Percentiles rank a stretch among this genome's conserved stretches.
These are phyloP conservation scores for Rhyzopertha dominica DNA, from an alignment of 1,140 invertebrate genomes.

Conservation along the genomic window DNA sequence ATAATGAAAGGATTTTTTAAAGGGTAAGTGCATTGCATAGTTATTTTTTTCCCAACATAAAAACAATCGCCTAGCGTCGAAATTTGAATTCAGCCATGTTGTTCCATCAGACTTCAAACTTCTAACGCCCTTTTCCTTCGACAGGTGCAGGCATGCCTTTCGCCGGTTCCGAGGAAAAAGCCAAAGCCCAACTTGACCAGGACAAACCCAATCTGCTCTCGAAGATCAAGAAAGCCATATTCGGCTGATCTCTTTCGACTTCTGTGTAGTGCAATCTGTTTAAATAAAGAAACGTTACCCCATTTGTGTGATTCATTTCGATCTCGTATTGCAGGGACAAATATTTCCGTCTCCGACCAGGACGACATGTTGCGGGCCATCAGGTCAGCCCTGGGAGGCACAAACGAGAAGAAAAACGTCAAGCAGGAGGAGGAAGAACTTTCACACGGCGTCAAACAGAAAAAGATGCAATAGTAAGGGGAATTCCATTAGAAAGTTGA, in stretches of 20 bases:
- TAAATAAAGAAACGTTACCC: background rate
- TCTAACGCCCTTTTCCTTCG: slow-evolving; percentile 33
- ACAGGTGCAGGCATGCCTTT: slow-evolving; percentile 40
- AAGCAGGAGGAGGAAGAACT: too few species aligned
- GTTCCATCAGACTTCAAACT: slow-evolving; percentile 15
- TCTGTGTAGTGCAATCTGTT: slow-evolving; percentile 12
- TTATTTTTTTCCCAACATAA: background rate
- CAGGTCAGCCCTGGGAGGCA: slow-evolving; percentile 53
- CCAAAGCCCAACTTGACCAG: slow-evolving; percentile 45
- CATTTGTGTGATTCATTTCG: slow-evolving; percentile 1
- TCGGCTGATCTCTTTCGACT: slow-evolving; percentile 49
- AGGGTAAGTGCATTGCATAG: background rate
- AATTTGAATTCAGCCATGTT: slow-evolving; percentile 5
- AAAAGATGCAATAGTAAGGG: too few species aligned
- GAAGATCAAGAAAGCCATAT: slow-evolving; percentile 62
- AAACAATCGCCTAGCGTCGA: background rate
- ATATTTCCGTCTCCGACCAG: slow-evolving; percentile 53
- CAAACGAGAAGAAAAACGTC: slow-evolving; percentile 16
- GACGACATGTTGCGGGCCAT: slow-evolving; percentile 55
- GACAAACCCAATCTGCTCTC: slow-evolving; percentile 51
- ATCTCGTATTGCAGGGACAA: slow-evolving; percentile 52
- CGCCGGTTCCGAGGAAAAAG: slow-evolving; percentile 48
- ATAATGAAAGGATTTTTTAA: background rate
- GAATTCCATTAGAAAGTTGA: too few species aligned
- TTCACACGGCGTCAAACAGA: too few species aligned